phyloP scores from a whole-genome alignment of 2,888 invertebrate species.

The Nycteola revayana region DNA sequence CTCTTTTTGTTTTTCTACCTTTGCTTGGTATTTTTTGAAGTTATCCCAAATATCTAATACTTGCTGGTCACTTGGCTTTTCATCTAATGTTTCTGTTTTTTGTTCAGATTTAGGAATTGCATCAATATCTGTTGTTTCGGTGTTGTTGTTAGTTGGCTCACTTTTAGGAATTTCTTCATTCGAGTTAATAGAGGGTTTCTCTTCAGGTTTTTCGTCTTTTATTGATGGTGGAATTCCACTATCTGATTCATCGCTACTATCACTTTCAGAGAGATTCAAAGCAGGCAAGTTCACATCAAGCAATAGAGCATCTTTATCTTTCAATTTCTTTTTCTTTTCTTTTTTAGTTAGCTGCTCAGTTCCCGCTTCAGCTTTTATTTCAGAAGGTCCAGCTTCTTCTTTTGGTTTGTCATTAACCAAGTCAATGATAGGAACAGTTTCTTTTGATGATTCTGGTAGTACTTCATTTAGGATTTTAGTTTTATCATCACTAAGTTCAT shows the following conservation, averaged over 20 bases:
- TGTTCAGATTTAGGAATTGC: slow-evolving; percentile 39
- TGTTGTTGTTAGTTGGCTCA: slow-evolving; percentile 19
- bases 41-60: slow-evolving; percentile 90
- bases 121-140: slow-evolving; percentile 22
- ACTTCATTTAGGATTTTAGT: slow-evolving; percentile 38
- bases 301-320: slow-evolving; percentile 72
- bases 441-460: slow-evolving; percentile 51
- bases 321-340: slow-evolving; percentile 69
- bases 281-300: slow-evolving; percentile 86
- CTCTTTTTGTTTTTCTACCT: slow-evolving; percentile 81
- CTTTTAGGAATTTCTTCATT: slow-evolving; percentile 30
- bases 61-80: slow-evolving; percentile 81
- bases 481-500: slow-evolving; percentile 55
- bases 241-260: slow-evolving; percentile 87
- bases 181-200: slow-evolving; percentile 26
- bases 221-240: slow-evolving; percentile 49
- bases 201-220: slow-evolving; percentile 44
- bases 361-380: slow-evolving; percentile 52
- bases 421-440: slow-evolving; percentile 59
- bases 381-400: slow-evolving; percentile 57
- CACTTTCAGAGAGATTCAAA: slow-evolving; percentile 92
- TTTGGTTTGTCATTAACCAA: slow-evolving; percentile 60
- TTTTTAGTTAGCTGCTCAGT: slow-evolving; percentile 63
- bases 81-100: slow-evolving; percentile 57
- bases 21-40: slow-evolving; percentile 88